Evolutionary conservation across 2,888 invertebrate species (phyloP).

Genomic region (Leucophora obtusa): DNA sequence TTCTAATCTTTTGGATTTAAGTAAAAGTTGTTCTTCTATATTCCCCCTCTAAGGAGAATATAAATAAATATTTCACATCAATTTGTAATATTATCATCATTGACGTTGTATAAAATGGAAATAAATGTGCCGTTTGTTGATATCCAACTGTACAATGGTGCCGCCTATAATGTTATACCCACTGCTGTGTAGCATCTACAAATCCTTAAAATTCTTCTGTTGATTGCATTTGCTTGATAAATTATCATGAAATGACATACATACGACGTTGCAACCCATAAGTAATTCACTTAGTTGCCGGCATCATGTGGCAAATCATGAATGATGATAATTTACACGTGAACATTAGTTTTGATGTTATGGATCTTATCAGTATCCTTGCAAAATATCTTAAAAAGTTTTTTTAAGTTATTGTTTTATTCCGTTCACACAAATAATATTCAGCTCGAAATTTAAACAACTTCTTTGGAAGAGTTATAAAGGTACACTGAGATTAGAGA

Average conservation of each 20-base stretch:
- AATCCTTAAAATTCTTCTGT: slow-evolving; percentile 25
- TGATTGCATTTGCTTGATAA: slow-evolving; percentile 37
- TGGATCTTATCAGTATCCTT: neutral
- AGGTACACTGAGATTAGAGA: no score
- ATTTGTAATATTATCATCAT: slow-evolving; percentile 38
- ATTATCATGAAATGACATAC: slow-evolving; percentile 25
- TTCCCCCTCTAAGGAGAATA: slow-evolving; percentile 2
- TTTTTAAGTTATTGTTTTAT: neutral
- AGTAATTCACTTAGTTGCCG: neutral
- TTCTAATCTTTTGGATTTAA: slow-evolving; percentile 71
- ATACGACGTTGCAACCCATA: neutral
- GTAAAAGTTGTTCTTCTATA: slow-evolving; percentile 38
- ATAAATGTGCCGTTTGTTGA: slow-evolving; percentile 69
- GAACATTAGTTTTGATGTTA: slow-evolving; percentile 37
- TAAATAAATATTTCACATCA: slow-evolving; percentile 26
- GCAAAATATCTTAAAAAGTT: neutral
- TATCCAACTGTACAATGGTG: slow-evolving; percentile 65
- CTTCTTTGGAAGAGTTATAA: no score
- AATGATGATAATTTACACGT: slow-evolving; percentile 58
- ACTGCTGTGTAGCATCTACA: slow-evolving; percentile 30
- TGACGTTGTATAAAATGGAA: slow-evolving; percentile 64
- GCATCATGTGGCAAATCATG: slow-evolving; percentile 17
- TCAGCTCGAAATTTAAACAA: no score
- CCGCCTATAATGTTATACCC: slow-evolving; percentile 62
- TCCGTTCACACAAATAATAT: no score